Conservation (phyloP, 1,140 invertebrate species). For the Cepaea nemoralis region DNA sequence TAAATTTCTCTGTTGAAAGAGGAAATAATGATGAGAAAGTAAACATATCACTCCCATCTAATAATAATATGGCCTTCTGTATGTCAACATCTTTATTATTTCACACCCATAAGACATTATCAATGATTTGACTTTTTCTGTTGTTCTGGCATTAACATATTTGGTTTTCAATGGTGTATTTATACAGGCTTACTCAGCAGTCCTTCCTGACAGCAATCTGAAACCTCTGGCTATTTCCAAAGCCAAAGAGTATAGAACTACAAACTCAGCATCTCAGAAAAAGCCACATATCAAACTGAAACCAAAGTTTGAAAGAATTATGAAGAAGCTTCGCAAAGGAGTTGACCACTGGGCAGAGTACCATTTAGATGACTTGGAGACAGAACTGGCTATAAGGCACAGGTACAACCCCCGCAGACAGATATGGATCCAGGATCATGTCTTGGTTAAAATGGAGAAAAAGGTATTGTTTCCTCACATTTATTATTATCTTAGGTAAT, state of each 20-base stretch:
- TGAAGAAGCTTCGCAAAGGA: conserved; percentile 36
- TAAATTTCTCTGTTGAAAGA: no score
- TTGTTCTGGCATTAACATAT: background rate
- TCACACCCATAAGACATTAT: no score
- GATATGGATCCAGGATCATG: conserved; percentile 63
- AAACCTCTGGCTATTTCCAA: conserved; percentile 42
- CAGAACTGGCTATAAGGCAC: conserved; percentile 62
- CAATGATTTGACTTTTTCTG: no score
- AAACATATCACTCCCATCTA: no score
- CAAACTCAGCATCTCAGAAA: conserved; percentile 1
- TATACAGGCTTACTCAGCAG: conserved; percentile 44
- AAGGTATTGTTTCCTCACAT: conserved; percentile 52
- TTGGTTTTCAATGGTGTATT: conserved; percentile 40
- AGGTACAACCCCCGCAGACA: conserved; percentile 66
- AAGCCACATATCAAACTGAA: conserved; percentile 34
- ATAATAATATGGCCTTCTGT: no score
- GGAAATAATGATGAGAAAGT: no score
- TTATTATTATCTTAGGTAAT: background rate
- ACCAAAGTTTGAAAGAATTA: conserved; percentile 38
- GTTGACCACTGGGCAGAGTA: conserved; percentile 66
- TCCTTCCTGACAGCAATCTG: conserved; percentile 38
- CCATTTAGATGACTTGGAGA: conserved; percentile 59
- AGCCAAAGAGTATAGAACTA: conserved; percentile 35
- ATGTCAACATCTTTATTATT: no score
- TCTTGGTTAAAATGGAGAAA: conserved; percentile 65